Evolutionary conservation across 1,140 invertebrate species (phyloP), one percentile per base, ranked within the genome.

Genomic region (Patella vulgata): DNA sequence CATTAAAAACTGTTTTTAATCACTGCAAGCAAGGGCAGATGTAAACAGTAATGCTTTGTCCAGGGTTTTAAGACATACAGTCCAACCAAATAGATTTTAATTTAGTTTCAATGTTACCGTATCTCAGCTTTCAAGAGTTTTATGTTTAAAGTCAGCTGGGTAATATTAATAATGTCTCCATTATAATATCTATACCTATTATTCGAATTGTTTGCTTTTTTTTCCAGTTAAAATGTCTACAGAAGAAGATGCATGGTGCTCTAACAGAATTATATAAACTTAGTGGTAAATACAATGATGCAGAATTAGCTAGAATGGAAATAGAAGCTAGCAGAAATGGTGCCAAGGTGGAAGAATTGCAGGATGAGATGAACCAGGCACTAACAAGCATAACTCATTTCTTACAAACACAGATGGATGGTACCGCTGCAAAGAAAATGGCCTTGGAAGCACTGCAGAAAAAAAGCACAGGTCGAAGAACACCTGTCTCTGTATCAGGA

Each of bases 201-300:
- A n/a, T n/a, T n/a, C n/a, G n/a, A n/a, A n/a, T n/a, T 48, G 48
- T 50, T 30, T 11, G 17, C 19, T 59, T n/a, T 31, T 43, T 8
- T 5, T 68, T 68, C 2, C 69, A 80, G 79, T 58, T 81, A 40
- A 66, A 73, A 56, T 63, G 70, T 31, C 58, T 81, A 31, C 79
- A 81, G 54, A 67, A 64, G 44, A 71, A 71, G 47, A 73, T 81
- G 64, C 75, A 81, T 62, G 66, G 50, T 3, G 79, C 79, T 17
- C 68, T 79, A 57, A 30, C 63, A 21, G 72, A 74, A 31, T 79
- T 78, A 50, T 77, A 69, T 55, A 79, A 78, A 48, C 76, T 71
- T 27, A 68, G 77, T 47, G 74, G 76, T 1, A 53, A 74, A 47
- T 79, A 77, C 59, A 78, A 77, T 43, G 42, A 77, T 48, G 59